Percentiles rank a stretch among this genome's conserved stretches.
Conservation (phyloP, 2,797 vertebrate species). For the Channallabes apus region DNA sequence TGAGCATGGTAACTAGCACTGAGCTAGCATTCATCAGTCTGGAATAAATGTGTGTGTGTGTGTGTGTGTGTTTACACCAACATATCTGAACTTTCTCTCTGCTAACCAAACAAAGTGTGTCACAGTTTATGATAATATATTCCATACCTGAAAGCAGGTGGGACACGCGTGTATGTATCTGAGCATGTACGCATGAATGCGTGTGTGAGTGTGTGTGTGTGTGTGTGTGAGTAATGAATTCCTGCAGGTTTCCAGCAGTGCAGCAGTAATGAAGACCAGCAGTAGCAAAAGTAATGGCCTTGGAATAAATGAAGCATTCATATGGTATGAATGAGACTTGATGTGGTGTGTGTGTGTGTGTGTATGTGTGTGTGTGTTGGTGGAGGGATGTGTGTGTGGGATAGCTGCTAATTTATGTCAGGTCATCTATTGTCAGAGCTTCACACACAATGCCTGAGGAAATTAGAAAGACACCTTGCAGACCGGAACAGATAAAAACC, state of each 20-base stretch:
- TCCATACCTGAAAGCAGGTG: constrained; percentile 19
- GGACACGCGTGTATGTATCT: background rate
- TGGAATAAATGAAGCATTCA: constrained; percentile 53
- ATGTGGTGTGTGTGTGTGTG: constrained; percentile 27
- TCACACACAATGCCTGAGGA: background rate
- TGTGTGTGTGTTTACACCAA: constrained; percentile 26
- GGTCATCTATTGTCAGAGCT: constrained; percentile 29
- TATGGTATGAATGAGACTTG: constrained; percentile 35
- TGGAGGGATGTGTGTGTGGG: background rate
- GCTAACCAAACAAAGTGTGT: background rate
- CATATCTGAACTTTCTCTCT: background rate
- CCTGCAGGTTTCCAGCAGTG: constrained; percentile 71
- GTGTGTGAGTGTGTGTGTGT: constrained; percentile 12
- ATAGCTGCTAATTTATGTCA: background rate
- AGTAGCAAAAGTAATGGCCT: constrained; percentile 47
- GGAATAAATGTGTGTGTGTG: constrained; percentile 50
- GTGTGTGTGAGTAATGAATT: constrained; percentile 71
- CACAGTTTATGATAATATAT: background rate
- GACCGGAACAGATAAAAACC: background rate
- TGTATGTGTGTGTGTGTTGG: constrained; percentile 25
- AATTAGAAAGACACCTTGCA: constrained; percentile 14
- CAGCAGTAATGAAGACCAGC: constrained; percentile 75
- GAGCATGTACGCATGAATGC: background rate
- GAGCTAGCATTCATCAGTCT: constrained; percentile 68
- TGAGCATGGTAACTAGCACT: constrained; percentile 59